These are phyloP conservation scores for Callimorpha dominula DNA, from an alignment of 2,888 invertebrate species.

Conservation along the genomic window DNA sequence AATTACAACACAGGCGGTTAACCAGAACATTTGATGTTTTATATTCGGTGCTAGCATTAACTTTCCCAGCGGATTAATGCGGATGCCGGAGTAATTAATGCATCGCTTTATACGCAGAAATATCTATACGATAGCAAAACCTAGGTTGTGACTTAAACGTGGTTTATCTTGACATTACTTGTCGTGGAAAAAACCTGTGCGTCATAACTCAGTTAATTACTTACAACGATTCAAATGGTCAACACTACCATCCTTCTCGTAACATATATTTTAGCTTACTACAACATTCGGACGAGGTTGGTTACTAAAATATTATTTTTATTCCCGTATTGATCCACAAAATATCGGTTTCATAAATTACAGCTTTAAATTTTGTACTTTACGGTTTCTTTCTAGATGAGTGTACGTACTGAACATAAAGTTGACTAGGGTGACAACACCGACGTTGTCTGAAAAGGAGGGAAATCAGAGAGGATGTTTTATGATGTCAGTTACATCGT, in stretches of 20 bases:
- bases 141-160: neutral
- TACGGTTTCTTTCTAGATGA: slow-evolving; percentile 15
- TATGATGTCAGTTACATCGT: slow-evolving; percentile 47
- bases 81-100: neutral
- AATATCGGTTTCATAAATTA: slow-evolving; percentile 1
- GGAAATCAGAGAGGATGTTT: slow-evolving; percentile 42
- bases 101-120: neutral
- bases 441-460: slow-evolving; percentile 24
- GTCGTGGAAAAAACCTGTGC: neutral
- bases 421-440: slow-evolving; percentile 37
- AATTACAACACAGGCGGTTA: neutral
- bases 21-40: neutral
- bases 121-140: neutral
- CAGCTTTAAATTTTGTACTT: slow-evolving; percentile 2
- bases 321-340: neutral
- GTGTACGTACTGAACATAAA: slow-evolving; percentile 29
- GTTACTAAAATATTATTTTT: neutral
- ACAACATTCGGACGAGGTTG: neutral
- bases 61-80: neutral
- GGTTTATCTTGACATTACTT: neutral
- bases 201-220: too few relatives aligned
- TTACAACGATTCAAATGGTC: neutral
- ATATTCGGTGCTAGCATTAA: neutral
- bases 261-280: neutral
- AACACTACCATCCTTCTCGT: neutral